Evolutionary conservation across 2,797 vertebrate species (phyloP), one percentile per base, ranked within the genome.

Genomic region (Argyrosomus regius): DNA sequence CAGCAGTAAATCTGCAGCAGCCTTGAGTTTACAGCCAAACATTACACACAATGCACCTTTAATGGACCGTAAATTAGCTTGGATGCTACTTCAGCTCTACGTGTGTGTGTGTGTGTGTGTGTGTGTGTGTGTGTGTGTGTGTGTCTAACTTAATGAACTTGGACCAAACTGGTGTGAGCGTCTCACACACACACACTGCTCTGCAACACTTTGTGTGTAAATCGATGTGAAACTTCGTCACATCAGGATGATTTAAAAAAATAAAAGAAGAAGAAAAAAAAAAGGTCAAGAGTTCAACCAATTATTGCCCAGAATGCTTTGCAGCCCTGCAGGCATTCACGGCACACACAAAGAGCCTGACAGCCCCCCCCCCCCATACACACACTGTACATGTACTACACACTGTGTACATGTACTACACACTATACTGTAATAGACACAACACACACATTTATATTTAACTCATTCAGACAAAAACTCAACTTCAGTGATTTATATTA

Each of bases 41-140:
- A 85, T 78, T 63, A 73, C 43, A 80, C 50, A 1, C 67, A 69
- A 66, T 73, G 80, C 63, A 39, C 80, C 63, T 87, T 88, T 85
- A 83, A 85, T 85, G 77, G 83, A 59, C 62, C n/a, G 7, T 83
- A 73, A 80, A 78, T 69, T 65, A 72, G 52, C 60, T 49, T 49
- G 45, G 50, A 46, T 62, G 57, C 49, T 3, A 41, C 26, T 61
- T 61, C 14, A 35, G 14, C 31, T 24, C 8, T 24, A 13, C 35
- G 62, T 58, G 53, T 60, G 31, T 60, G 31, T 56, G 54, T 73
- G 60, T 56, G 50, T 59, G 28, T 67, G 64, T 59, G 35, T 45
- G 56, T 53, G 59, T 61, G 70, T 56, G 41, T 24, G 24, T 54
- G 20, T 53, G n/a, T n/a, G 22, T 52, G 46, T 59, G 28, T 65